phyloP scores from a whole-genome alignment of 2,888 invertebrate genomes.

The Callyntrura sp. region DNA sequence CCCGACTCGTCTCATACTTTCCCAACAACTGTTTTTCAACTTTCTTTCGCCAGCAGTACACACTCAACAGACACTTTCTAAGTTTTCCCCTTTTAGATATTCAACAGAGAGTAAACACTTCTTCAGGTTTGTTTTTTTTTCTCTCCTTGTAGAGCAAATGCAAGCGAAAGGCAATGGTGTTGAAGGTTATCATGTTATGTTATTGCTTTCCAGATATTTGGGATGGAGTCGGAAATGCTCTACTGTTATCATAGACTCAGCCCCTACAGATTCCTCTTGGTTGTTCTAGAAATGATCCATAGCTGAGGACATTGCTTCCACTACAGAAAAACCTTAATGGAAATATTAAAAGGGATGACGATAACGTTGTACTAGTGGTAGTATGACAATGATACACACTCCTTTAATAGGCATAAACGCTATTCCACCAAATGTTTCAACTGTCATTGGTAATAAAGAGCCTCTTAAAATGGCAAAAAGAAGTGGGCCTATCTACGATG shows the following conservation, averaged over 20 bases:
- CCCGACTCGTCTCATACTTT: slow-evolving; percentile 51
- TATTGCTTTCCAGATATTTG: slow-evolving; percentile 1
- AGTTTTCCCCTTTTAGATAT: background rate
- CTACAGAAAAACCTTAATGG: slow-evolving; percentile 33
- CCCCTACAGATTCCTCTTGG: background rate
- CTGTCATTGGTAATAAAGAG: no score
- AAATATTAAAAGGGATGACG: background rate
- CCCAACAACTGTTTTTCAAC: slow-evolving; percentile 63
- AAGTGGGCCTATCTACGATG: no score
- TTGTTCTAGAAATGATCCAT: slow-evolving; percentile 30
- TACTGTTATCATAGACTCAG: background rate
- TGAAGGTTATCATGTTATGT: slow-evolving; percentile 12
- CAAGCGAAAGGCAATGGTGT: slow-evolving; percentile 19
- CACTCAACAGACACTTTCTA: slow-evolving; percentile 22
- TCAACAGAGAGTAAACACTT: background rate
- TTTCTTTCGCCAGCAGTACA: slow-evolving; percentile 30
- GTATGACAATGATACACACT: no score
- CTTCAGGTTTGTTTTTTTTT: slow-evolving; percentile 56
- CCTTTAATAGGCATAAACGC: no score
- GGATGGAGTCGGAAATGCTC: background rate
- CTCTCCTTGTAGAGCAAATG: background rate
- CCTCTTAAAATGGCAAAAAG: no score
- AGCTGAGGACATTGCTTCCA: slow-evolving; percentile 53
- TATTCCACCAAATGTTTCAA: no score
- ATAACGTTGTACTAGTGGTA: background rate